A percentile compares a stretch with the other conserved stretches of the same genome.
Evolutionary conservation across 2,113 vertebrate genomes (phyloP).

Genomic region (Theristicus caerulescens): DNA sequence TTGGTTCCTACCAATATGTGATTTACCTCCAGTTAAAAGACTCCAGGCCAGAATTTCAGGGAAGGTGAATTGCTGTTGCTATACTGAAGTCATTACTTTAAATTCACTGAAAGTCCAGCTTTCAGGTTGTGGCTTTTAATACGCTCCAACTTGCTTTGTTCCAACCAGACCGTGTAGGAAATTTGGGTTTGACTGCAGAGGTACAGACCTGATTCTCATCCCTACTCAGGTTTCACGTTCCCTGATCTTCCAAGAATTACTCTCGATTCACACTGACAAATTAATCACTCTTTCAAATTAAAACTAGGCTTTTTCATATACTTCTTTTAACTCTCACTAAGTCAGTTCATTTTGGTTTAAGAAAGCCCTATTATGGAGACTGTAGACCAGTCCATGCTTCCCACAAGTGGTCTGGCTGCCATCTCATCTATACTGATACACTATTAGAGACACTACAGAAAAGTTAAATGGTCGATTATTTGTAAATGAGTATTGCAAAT

Average conservation of each 20-base stretch:
- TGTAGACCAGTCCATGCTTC: background rate
- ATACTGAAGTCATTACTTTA: background rate
- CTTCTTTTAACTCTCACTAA: background rate
- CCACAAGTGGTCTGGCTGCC: background rate
- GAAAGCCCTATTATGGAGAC: background rate
- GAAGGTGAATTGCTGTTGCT: background rate
- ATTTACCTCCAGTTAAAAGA: background rate
- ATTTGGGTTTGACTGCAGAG: background rate
- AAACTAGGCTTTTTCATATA: background rate
- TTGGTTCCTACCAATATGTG: background rate
- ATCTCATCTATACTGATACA: background rate
- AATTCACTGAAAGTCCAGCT: background rate
- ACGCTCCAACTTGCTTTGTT: background rate
- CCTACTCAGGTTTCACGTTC: background rate
- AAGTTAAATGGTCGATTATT: background rate
- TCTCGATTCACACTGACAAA: background rate
- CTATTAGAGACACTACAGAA: background rate
- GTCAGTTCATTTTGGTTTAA: background rate
- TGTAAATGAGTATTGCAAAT: background rate
- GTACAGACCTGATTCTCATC: background rate
- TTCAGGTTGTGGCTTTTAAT: background rate
- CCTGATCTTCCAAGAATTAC: background rate
- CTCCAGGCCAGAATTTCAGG: background rate
- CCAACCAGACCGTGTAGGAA: background rate
- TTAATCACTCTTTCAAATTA: background rate